Conservation (phyloP, 2,797 vertebrate genomes). For the Neopelma chrysocephalum region DNA sequence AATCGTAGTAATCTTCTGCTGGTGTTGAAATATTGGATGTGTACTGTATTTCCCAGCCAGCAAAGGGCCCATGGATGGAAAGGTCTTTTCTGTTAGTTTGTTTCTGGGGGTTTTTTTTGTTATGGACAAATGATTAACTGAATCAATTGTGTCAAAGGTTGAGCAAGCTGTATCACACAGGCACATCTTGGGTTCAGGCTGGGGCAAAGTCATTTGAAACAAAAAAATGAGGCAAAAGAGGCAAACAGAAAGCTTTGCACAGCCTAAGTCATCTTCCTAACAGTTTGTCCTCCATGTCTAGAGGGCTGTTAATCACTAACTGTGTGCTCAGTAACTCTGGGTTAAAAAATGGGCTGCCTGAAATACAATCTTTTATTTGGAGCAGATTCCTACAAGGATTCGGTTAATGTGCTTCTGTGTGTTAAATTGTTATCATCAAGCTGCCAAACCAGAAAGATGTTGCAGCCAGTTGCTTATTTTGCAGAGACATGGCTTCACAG, state of each 20-base stretch:
- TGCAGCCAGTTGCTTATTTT: background rate
- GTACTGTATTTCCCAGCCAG: background rate
- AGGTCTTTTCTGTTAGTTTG: slow-evolving; percentile 27
- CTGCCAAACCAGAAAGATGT: background rate
- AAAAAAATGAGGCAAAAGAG: background rate
- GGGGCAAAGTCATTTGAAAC: background rate
- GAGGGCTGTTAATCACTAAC: background rate
- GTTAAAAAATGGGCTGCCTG: background rate
- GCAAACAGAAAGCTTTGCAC: background rate
- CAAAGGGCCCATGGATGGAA: rapidly evolving
- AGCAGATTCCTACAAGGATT: background rate
- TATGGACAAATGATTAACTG: slow-evolving; percentile 69
- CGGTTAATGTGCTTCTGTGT: background rate
- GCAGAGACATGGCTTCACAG: background rate
- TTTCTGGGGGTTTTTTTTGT: background rate
- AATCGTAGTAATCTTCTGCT: background rate
- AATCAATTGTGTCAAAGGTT: slow-evolving; percentile 64
- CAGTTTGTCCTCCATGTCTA: background rate
- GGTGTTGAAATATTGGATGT: background rate
- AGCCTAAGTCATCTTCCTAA: background rate
- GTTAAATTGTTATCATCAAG: background rate
- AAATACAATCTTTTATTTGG: background rate
- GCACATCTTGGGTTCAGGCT: background rate
- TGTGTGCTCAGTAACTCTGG: background rate
- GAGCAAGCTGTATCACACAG: background rate